A percentile compares a stretch with the other conserved stretches of the same genome.
phyloP scores from a whole-genome alignment of 2,888 invertebrate species.

The Thyatira batis region DNA sequence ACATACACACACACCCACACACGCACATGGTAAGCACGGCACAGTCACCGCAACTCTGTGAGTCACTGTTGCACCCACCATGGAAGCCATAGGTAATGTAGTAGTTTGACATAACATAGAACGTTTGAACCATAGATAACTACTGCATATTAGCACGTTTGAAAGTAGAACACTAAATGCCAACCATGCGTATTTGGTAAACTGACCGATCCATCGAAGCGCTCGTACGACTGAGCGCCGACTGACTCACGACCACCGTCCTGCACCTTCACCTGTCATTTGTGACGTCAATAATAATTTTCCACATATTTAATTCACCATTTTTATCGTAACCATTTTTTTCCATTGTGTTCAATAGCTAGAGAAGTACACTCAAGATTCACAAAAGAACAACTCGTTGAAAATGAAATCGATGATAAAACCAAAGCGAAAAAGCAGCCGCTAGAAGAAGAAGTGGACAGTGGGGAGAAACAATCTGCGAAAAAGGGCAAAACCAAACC shows the following conservation, averaged over 20 bases:
- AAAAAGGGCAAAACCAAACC: conserved; percentile 50
- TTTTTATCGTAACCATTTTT: conserved; percentile 51
- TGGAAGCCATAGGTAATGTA: conserved; percentile 53
- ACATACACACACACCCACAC: conserved; percentile 20
- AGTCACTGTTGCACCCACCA: conserved; percentile 13
- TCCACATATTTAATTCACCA: conserved; percentile 34
- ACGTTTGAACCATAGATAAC: conserved; percentile 48
- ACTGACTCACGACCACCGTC: conserved; percentile 44
- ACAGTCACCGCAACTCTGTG: conserved; percentile 2
- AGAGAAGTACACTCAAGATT: conserved; percentile 78
- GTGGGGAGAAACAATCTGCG: conserved; percentile 42
- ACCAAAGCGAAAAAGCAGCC: conserved; percentile 45
- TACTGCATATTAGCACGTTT: conserved; percentile 59
- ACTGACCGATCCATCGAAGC: conserved; percentile 50
- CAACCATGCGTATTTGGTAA: conserved; percentile 59
- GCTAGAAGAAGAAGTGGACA: conserved; percentile 47
- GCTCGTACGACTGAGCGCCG: conserved; percentile 74
- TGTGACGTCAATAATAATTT: conserved; percentile 61
- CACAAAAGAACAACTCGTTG: conserved; percentile 71
- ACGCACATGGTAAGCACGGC: conserved; percentile 33
- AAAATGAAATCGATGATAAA: conserved; percentile 75
- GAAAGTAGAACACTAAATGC: conserved; percentile 56
- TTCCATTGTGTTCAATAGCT: conserved; percentile 69
- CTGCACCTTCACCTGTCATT: conserved; percentile 47
- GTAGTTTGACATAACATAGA: conserved; percentile 63